Conservation (phyloP, 2,888 invertebrate genomes). For the Agrilus cyanescens region DNA sequence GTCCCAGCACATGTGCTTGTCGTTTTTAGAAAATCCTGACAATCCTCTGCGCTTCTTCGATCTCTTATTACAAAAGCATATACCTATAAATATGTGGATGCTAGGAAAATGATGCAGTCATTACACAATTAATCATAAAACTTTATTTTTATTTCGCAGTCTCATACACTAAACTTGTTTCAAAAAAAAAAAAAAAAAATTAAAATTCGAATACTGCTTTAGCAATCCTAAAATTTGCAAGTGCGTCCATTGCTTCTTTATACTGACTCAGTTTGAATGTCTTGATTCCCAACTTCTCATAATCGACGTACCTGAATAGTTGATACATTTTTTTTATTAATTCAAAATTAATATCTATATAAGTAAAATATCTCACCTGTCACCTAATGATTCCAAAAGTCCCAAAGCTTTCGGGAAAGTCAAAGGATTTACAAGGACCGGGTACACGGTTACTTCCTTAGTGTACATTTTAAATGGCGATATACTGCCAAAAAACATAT, state of each 20-base stretch:
- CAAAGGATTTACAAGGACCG: conserved; percentile 56
- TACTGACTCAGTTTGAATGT: conserved; percentile 43
- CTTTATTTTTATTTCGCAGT: too few species aligned
- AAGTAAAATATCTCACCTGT: conserved; percentile 30
- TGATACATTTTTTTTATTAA: background rate
- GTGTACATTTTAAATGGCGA: conserved; percentile 48
- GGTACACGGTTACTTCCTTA: conserved; percentile 52
- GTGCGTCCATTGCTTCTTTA: conserved; percentile 39
- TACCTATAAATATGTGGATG: too few species aligned
- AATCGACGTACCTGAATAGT: conserved; percentile 44
- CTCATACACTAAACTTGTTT: too few species aligned
- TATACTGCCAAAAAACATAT: conserved; percentile 32
- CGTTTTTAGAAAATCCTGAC: conserved; percentile 27
- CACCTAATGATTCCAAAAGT: conserved; percentile 50
- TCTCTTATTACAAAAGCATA: too few species aligned
- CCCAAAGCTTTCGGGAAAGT: conserved; percentile 53
- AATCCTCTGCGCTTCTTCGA: too few species aligned
- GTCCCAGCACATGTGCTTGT: conserved; percentile 37
- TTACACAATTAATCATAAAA: too few species aligned
- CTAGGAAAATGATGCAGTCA: too few species aligned
- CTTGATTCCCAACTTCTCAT: conserved; percentile 46
- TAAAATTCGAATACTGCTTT: conserved; percentile 48
- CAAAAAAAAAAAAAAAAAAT: background rate
- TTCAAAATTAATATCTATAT: background rate
- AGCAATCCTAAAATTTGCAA: conserved; percentile 44